Conservation (phyloP, 2,888 invertebrate species). For the Choreutis nemorana region DNA sequence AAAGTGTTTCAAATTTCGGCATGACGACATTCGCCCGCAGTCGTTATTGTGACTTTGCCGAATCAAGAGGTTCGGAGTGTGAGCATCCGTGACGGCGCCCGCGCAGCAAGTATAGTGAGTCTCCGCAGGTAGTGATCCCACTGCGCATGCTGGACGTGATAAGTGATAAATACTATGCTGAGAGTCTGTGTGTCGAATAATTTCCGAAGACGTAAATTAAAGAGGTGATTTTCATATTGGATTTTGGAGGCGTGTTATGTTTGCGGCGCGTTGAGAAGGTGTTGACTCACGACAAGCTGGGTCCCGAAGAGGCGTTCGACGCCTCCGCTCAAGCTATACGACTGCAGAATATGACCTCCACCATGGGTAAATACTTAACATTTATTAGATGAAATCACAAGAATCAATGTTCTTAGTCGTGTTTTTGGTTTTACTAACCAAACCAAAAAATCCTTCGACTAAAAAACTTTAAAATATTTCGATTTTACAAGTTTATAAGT, state of each 20-base stretch:
- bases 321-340: slow-evolving; percentile 46
- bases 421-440: no score
- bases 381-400: no score
- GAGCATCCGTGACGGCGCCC: slow-evolving; percentile 29
- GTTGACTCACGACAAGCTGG: slow-evolving; percentile 52
- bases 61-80: slow-evolving; percentile 57
- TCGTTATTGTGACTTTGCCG: slow-evolving; percentile 67
- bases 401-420: no score
- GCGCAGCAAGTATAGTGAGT: slow-evolving; percentile 28
- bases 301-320: slow-evolving; percentile 51
- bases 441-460: no score
- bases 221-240: slow-evolving; percentile 50
- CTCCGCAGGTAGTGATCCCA: slow-evolving; percentile 43
- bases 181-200: slow-evolving; percentile 45
- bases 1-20: slow-evolving; percentile 68
- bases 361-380: slow-evolving; percentile 63
- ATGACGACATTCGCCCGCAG: slow-evolving; percentile 67
- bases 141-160: slow-evolving; percentile 39
- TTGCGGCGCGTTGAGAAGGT: slow-evolving; percentile 44
- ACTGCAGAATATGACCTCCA: slow-evolving; percentile 62
- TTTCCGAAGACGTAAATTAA: slow-evolving; percentile 52
- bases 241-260: slow-evolving; percentile 53
- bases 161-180: slow-evolving; percentile 54
- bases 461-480: no score
- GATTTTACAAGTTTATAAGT: no score